Base-by-base conservation (phyloP, 1,140 invertebrate genomes). In the Sycobia sp. region DNA sequence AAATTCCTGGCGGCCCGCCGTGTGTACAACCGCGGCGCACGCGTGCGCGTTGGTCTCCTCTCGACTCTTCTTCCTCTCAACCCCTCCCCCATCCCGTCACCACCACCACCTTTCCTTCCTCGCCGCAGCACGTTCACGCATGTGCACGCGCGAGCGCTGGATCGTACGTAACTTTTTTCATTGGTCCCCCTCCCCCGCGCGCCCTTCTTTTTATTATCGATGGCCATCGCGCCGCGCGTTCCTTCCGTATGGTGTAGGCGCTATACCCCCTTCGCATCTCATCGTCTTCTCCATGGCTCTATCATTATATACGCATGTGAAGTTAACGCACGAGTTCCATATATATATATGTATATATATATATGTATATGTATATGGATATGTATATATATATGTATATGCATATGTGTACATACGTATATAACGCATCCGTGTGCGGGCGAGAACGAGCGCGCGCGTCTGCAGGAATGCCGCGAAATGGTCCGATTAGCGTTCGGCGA, bases 391-490 rank as follows among this genome's bases (percentile, higher is more conserved):
- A n/a, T n/a, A n/a, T n/a, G n/a, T n/a, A n/a, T n/a, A n/a, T n/a
- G n/a, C n/a, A n/a, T n/a, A n/a, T n/a, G n/a, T n/a, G n/a, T n/a
- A n/a, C n/a, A n/a, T n/a, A n/a, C n/a, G n/a, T n/a, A n/a, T n/a
- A n/a, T n/a, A 38, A 32, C 47, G n/a, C n/a, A n/a, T 25, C 27
- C 29, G 56, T 29, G 39, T 2, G 9, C 7, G n/a, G 11, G 23
- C 14, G 20, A n/a, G n/a, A 8, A 7, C 16, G 54, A 16, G 13
- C 41, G 57, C 51, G 50, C 50, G 25, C 4, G 16, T n/a, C n/a
- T n/a, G n/a, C n/a, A 57, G 47, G 61, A 56, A 63, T 55, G 55
- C 54, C 46, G 29, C 43, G 55, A 54, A 66, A 68, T 34, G 44
- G 36, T 50, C 60, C 34, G 49, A 49, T 54, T 50, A 66, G 62